phyloP scores from a whole-genome alignment of 2,888 invertebrate genomes.

The Aproaerema taeniolella region DNA sequence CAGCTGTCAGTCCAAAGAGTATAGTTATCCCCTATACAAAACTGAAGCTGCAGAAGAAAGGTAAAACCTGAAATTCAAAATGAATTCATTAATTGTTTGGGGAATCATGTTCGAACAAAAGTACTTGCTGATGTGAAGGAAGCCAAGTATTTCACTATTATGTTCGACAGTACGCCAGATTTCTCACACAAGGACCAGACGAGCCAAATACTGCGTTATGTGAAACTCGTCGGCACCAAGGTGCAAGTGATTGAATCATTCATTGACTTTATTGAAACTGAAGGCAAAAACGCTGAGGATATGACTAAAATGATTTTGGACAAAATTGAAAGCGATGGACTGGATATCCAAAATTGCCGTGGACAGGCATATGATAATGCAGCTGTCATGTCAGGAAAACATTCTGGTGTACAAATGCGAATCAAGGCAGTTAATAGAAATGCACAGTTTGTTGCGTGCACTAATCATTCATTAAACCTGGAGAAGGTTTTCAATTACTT shows the following conservation, averaged over 20 bases:
- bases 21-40: too few relatives aligned
- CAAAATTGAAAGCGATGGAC: conserved; percentile 12
- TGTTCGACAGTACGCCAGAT: conserved; percentile 14
- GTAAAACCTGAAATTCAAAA: conserved; percentile 16
- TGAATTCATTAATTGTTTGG: conserved; percentile 13
- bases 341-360: conserved; percentile 13
- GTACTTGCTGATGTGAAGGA: conserved; percentile 5
- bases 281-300: conserved; percentile 12
- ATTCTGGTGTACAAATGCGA: conserved; percentile 5
- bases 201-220: conserved; percentile 12
- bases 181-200: conserved; percentile 13
- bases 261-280: conserved; percentile 11
- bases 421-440: conserved; percentile 15
- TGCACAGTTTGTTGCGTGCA: conserved; percentile 14
- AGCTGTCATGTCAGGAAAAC: conserved; percentile 5
- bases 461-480: conserved; percentile 13
- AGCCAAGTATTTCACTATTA: conserved; percentile 13
- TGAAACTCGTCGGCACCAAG: conserved; percentile 8
- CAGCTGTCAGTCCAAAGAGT: too few relatives aligned
- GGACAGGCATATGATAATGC: conserved; percentile 14
- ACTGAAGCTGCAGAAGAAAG: too few relatives aligned
- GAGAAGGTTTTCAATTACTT: conserved; percentile 6
- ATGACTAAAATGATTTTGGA: conserved; percentile 10
- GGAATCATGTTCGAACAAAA: conserved; percentile 10
- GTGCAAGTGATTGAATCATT: conserved; percentile 11